Evolutionary conservation across 2,797 vertebrate genomes (phyloP).

Genomic region (Diceros bicornis): DNA sequence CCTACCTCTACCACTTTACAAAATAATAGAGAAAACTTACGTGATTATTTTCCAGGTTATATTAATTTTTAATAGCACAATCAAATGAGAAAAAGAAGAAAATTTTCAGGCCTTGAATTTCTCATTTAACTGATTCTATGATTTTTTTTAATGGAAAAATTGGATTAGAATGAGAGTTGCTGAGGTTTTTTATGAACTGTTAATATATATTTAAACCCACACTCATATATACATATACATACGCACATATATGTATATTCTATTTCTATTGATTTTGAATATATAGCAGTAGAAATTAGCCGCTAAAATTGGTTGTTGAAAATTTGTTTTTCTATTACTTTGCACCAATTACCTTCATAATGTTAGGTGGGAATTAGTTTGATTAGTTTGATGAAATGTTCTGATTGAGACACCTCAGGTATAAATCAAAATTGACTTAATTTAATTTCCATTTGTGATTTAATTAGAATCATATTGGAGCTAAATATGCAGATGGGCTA

Average conservation of each 20-base stretch:
- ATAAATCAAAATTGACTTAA: conserved; percentile 71
- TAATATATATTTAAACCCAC: background rate
- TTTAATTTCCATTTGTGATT: conserved; percentile 73
- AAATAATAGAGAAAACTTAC: background rate
- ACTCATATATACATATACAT: background rate
- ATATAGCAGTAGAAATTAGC: background rate
- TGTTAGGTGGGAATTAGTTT: conserved; percentile 65
- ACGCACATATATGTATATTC: background rate
- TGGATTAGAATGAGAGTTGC: background rate
- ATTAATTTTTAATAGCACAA: background rate
- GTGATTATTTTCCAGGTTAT: background rate
- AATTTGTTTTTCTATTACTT: conserved; percentile 55
- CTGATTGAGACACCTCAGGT: conserved; percentile 63
- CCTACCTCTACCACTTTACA: background rate
- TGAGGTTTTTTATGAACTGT: background rate
- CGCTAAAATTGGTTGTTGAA: conserved; percentile 6
- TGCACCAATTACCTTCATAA: conserved; percentile 52
- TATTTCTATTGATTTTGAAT: background rate
- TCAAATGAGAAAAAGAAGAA: background rate
- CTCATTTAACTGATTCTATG: background rate
- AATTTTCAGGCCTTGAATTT: fast-evolving
- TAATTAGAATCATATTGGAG: conserved; percentile 36
- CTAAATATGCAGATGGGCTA: background rate
- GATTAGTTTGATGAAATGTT: conserved; percentile 72
- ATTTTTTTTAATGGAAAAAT: background rate